phyloP scores from a whole-genome alignment of 1,140 invertebrate species.

The Megathymus violae region DNA sequence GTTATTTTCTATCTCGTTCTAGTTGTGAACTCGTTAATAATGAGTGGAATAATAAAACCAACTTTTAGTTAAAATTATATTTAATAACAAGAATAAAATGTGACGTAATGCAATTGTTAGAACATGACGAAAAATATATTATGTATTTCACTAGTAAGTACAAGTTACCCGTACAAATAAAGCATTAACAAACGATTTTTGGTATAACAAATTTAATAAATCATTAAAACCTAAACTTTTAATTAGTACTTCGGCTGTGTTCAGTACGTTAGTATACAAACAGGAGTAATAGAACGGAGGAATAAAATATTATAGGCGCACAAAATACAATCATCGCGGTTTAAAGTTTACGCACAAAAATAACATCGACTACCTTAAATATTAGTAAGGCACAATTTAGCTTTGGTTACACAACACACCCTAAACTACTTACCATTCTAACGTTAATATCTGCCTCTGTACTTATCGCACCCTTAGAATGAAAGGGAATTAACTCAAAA shows the following conservation, averaged over 20 bases:
- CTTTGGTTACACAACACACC: conserved; percentile 55
- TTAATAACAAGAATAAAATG: conserved; percentile 25
- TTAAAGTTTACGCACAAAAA: conserved; percentile 16
- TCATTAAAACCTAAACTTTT: not conserved
- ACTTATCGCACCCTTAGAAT: no score
- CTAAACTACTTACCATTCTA: conserved; percentile 5
- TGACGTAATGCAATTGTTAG: conserved; percentile 2
- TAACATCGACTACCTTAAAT: conserved; percentile 41
- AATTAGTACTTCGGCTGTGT: not conserved
- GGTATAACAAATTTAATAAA: conserved; percentile 16
- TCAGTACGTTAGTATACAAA: no score
- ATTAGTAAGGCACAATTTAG: conserved; percentile 64
- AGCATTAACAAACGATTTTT: conserved; percentile 22
- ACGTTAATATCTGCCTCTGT: conserved; percentile 10
- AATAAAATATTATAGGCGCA: not conserved
- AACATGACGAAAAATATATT: conserved; percentile 20
- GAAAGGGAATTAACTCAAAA: no score
- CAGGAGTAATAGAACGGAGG: no score
- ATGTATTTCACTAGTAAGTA: conserved; percentile 2
- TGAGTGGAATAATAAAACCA: not conserved
- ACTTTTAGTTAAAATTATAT: conserved; percentile 10
- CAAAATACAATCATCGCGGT: not conserved
- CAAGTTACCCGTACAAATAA: conserved; percentile 24
- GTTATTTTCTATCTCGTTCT: no score
- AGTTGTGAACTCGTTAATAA: no score